Evolutionary conservation across 2,888 invertebrate genomes (phyloP), one percentile per base, ranked within the genome.

Genomic region (Malachius bipustulatus): DNA sequence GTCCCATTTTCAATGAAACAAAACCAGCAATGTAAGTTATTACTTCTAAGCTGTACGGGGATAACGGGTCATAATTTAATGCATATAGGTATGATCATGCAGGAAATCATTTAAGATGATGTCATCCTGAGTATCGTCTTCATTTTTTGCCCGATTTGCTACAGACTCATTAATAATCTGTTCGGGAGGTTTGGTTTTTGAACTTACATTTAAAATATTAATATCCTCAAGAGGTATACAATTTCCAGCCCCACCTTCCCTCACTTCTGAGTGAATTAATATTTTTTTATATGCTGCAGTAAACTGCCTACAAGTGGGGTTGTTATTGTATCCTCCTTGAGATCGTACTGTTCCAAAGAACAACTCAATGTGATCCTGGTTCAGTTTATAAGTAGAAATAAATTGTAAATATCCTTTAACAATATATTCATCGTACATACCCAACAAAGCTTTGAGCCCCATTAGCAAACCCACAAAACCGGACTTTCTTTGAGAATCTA

Each of bases 121-220:
- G 11, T 34, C 28, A 14, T 34, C 34, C 4, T 27, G 26, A n/a
- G 10, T 14, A n/a, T 24, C 34, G 12, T 27, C 14, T 16, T 33
- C 26, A 14, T 27, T 16, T 32, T 35, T 11, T 35, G 33, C 34
- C 38, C 38, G 30, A 33, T 37, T 30, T 16, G 14, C 11, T 11
- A 32, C 14, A 16, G 35, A 32, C 33, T 34, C 27, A 32, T 39
- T 38, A 16, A 41, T 39, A 16, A 41, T 38, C 26, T 41, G 36
- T 38, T 38, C 36, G 11, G 40, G 37, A 32, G 37, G 34, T 35
- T 40, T 35, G 27, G 31, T 37, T 37, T 40, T 37, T n/a, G 34
- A 40, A 13, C 27, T 35, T 12, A 40, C 35, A 29, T 36, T 39
- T 30, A 39, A 32, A 1, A 41, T 39, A 35, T 41, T 41, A 12